Evolutionary conservation across 1,140 invertebrate species (phyloP), one percentile per base, ranked within the genome.

Genomic region (Mamestra configurata): DNA sequence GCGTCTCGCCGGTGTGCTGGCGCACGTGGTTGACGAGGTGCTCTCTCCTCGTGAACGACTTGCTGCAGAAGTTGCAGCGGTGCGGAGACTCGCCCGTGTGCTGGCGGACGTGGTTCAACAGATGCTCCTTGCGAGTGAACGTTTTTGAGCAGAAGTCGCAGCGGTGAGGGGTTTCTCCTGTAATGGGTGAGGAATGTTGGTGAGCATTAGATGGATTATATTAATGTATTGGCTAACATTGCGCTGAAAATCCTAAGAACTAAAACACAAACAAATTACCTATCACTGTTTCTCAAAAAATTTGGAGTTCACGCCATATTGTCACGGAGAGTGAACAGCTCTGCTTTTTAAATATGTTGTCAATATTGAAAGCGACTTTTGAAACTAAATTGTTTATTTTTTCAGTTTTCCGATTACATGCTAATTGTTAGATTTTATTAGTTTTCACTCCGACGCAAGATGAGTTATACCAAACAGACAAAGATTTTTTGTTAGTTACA

Each of bases 101-200:
- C 93, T 98, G 97, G 46, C 97, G 96, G 80, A 98, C 97, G 94
- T 98, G 97, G 92, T 98, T 98, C 85, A 98, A 91, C 81, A 98
- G 95, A 92, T 98, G 97, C 90, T 98, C 97, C 93, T 98, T 98
- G 82, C 97, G 95, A 7, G 97, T 98, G 93, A 98, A 98, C 22
- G 97, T 97, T 93, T 98, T 98, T 46, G 97, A 97, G 90, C 97
- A 98, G 91, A 97, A 98, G 92, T 97, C 97, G 90, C 97, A 98
- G 57, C 97, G 96, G 93, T 98, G 97, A n/a, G 97, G 97, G 59
- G 98, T 98, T 93, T 98, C 98, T 79, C 98, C 98, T 91, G 85
- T 3, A 80, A 84, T 81, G 20, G 40, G 31, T 2, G 15, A 18
- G 2, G 4, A 40, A 31, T 37, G 37, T 13, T 64, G 37, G 10